Evolutionary conservation across 2,113 vertebrate genomes (phyloP).

Genomic region (Ploceus nigricollis): DNA sequence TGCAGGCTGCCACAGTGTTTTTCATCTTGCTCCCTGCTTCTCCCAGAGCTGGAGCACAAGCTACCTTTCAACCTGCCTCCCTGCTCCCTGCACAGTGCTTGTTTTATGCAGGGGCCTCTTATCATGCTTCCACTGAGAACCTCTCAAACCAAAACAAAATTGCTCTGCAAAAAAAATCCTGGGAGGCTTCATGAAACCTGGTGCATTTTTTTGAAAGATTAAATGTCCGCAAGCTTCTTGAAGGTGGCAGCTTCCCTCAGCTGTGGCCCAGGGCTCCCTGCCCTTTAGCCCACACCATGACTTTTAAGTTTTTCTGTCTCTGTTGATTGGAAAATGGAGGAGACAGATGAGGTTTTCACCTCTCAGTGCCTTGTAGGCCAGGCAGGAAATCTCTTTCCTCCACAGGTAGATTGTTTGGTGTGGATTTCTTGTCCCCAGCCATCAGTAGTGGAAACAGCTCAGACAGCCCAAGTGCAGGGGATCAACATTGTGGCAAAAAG

Average conservation of each 20-base stretch:
- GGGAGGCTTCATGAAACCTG: not conserved
- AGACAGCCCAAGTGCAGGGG: not conserved
- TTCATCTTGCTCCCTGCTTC: slow-evolving; percentile 24
- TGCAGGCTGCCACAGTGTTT: not conserved
- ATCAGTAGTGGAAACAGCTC: not conserved
- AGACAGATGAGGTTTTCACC: not conserved
- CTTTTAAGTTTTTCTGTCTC: slow-evolving; percentile 19
- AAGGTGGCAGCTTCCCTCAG: not conserved
- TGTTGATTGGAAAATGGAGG: not conserved
- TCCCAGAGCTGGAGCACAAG: not conserved
- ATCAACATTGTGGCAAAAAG: not conserved
- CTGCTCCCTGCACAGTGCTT: not conserved
- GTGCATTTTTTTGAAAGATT: not conserved
- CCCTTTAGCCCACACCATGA: not conserved
- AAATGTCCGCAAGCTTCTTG: not conserved
- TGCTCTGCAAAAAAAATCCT: not conserved
- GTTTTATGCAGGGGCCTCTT: not conserved
- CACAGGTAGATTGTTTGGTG: not conserved
- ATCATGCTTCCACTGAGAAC: not conserved
- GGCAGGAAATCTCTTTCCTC: not conserved
- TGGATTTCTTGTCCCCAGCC: not conserved
- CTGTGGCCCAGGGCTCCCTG: not conserved
- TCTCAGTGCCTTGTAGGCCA: not conserved
- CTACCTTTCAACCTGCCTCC: not conserved
- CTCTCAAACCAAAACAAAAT: not conserved